Conservation (phyloP, 2,888 invertebrate species). For the Cyclophora punctaria region DNA sequence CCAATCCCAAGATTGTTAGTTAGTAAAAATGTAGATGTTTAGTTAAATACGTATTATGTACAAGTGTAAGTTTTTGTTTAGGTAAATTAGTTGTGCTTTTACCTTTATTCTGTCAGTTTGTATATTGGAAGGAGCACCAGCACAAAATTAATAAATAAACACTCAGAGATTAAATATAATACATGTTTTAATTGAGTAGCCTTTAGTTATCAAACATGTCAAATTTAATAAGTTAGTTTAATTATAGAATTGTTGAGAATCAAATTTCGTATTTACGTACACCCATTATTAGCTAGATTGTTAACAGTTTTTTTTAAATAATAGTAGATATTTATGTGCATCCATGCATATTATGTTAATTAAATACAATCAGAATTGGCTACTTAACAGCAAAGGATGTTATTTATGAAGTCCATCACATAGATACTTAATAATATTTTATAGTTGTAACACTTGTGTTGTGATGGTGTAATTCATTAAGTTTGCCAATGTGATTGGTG, state of each 20-base stretch:
- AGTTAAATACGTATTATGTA: constrained; percentile 2
- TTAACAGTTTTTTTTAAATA: too few species aligned
- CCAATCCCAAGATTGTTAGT: constrained; percentile 1
- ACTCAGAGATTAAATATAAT: constrained; percentile 12
- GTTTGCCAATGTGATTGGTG: constrained; percentile 6
- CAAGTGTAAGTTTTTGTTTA: constrained; percentile 12
- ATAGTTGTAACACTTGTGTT: constrained; percentile 3
- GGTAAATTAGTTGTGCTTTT: constrained; percentile 11
- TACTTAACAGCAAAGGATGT: too few species aligned
- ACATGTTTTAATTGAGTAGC: constrained; percentile 13
- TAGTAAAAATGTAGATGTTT: background rate
- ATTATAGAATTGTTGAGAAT: constrained; percentile 33
- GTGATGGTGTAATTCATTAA: constrained; percentile 1
- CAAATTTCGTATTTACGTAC: constrained; percentile 15
- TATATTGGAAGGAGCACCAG: constrained; percentile 10
- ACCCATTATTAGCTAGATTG: too few species aligned
- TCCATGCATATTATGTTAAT: too few species aligned
- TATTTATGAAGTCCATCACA: background rate
- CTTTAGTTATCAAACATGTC: background rate
- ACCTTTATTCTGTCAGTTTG: constrained; percentile 5
- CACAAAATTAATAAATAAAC: constrained; percentile 16
- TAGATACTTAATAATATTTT: background rate
- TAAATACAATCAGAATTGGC: too few species aligned
- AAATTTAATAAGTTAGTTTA: constrained; percentile 14
- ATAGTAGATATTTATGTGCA: too few species aligned